These are phyloP conservation scores for Periophthalmus magnuspinnatus DNA, from an alignment of 2,797 vertebrate species.

Conservation along the genomic window DNA sequence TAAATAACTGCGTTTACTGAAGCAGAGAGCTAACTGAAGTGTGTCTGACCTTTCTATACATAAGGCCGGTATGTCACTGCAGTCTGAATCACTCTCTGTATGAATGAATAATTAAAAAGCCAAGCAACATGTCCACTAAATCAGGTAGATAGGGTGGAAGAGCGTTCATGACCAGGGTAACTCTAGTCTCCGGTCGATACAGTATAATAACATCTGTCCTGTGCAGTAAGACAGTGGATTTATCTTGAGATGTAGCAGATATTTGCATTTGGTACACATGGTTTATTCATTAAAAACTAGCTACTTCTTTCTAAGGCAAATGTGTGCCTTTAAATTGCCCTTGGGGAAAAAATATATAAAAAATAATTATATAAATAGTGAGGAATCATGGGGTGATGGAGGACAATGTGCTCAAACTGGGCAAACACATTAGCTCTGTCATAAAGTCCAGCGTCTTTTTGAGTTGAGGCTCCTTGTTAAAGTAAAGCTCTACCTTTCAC, in stretches of 20 bases:
- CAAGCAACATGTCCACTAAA: background rate
- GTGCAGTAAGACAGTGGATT: background rate
- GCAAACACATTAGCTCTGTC: no score
- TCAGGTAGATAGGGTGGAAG: constrained; percentile 13
- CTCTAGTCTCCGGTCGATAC: background rate
- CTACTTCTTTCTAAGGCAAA: background rate
- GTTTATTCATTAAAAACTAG: background rate
- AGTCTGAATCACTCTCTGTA: background rate
- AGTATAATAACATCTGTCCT: background rate
- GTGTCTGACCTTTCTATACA: background rate
- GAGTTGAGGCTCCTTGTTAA: no score
- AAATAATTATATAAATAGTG: no score
- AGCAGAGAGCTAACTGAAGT: background rate
- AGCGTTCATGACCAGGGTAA: background rate
- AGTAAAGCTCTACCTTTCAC: no score
- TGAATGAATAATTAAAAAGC: constrained; percentile 11
- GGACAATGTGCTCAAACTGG: no score
- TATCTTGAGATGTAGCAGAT: background rate
- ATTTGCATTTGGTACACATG: background rate
- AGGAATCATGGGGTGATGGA: no score
- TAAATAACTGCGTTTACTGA: no score
- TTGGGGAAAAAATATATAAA: background rate
- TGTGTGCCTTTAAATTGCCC: background rate
- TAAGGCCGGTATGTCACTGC: background rate
- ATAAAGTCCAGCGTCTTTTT: no score